Evolutionary conservation across 2,113 vertebrate species (phyloP).

Genomic region (Alligator sinensis): DNA sequence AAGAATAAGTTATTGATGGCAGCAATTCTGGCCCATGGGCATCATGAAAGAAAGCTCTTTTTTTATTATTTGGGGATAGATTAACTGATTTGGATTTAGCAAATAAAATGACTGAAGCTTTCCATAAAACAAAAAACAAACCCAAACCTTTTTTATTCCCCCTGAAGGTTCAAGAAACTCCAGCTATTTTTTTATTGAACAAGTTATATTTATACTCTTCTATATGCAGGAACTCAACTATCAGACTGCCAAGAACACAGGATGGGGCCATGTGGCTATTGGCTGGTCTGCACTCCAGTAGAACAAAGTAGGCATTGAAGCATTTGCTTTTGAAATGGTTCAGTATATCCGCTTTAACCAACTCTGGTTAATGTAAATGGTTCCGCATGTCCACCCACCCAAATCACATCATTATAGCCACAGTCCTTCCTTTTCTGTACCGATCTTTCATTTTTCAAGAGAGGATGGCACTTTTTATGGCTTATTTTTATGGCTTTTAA

Average conservation of each 20-base stretch:
- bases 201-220: slow-evolving; percentile 40
- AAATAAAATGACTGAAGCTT: slow-evolving; percentile 14
- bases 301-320: slow-evolving; percentile 64
- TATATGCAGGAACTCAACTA: slow-evolving; percentile 32
- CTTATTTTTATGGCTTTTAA: background rate
- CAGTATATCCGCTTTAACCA: background rate
- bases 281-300: slow-evolving; percentile 30
- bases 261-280: slow-evolving; percentile 57
- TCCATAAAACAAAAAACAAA: background rate
- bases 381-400: background rate
- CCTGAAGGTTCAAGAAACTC: background rate
- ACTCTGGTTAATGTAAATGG: background rate
- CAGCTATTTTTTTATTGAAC: slow-evolving; percentile 28
- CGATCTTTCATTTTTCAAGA: background rate
- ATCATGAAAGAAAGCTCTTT: background rate
- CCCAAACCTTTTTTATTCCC: background rate
- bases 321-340: slow-evolving; percentile 32
- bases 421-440: slow-evolving; percentile 2
- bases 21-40: background rate
- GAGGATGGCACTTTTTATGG: background rate
- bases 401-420: slow-evolving; percentile 27
- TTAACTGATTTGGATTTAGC: background rate
- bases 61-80: background rate
- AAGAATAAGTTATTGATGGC: background rate
- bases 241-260: slow-evolving; percentile 56